A percentile compares a stretch with the other conserved stretches of the same genome.
Evolutionary conservation across 2,888 invertebrate species (phyloP).

Genomic region (Drosophila algonquin): DNA sequence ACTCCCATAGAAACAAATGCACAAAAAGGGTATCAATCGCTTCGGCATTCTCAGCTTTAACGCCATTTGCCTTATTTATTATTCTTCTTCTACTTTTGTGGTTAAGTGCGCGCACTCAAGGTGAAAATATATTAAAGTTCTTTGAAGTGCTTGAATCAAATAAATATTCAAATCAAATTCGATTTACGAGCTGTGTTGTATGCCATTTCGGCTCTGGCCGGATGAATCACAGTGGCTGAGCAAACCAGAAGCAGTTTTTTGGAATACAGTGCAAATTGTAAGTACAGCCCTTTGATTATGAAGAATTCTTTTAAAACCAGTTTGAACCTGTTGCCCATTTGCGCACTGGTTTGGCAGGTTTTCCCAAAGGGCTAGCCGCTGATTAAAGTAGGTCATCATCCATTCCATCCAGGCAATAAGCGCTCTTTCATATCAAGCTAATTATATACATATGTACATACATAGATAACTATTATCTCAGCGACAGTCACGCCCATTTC

Average conservation of each 20-base stretch:
- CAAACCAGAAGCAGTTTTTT: background rate
- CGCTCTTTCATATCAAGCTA: constrained; percentile 20
- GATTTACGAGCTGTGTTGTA: constrained; percentile 47
- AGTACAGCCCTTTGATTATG: constrained; percentile 14
- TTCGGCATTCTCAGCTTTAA: constrained; percentile 15
- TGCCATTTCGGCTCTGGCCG: constrained; percentile 15
- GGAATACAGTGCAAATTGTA: constrained; percentile 6
- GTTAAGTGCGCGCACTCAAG: constrained; percentile 73
- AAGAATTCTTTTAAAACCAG: background rate
- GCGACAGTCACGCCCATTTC: constrained; percentile 24
- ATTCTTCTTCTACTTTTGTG: constrained; percentile 48
- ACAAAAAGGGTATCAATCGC: background rate
- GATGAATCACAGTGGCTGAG: constrained; percentile 30
- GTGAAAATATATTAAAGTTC: constrained; percentile 72
- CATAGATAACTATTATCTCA: constrained; percentile 35
- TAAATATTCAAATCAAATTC: constrained; percentile 42
- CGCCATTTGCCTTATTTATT: constrained; percentile 39
- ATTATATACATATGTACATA: constrained; percentile 21
- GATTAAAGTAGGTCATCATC: constrained; percentile 38
- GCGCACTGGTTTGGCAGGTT: constrained; percentile 34
- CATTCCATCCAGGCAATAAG: constrained; percentile 18
- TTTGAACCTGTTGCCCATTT: constrained; percentile 33
- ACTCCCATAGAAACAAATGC: background rate
- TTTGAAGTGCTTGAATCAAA: constrained; percentile 57
- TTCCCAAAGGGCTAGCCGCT: constrained; percentile 32